phyloP scores from a whole-genome alignment of 2,113 vertebrate species.

The Australoheros scitulus region DNA sequence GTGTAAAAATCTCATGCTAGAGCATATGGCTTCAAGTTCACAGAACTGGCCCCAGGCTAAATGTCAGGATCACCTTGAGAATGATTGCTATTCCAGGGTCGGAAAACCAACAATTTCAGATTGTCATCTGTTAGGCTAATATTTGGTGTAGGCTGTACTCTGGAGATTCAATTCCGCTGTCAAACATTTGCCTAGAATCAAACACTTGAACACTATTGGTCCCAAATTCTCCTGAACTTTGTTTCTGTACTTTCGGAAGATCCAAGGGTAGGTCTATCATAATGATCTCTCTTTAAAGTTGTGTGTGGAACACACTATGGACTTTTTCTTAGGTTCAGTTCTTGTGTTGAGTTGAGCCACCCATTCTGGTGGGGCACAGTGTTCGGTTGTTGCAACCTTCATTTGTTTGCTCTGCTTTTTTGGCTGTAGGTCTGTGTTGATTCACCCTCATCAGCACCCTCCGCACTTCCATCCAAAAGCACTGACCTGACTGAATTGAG shows the following conservation, averaged over 20 bases:
- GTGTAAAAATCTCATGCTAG: neutral
- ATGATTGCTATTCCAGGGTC: slow-evolving; percentile 16
- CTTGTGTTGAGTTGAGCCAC: neutral
- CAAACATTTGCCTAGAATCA: slow-evolving; percentile 1
- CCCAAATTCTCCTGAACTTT: neutral
- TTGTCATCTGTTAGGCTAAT: slow-evolving; percentile 24
- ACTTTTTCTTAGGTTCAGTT: neutral
- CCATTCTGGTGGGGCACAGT: neutral
- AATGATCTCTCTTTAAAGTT: neutral
- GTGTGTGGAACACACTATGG: neutral
- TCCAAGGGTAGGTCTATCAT: neutral
- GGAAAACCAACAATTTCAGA: slow-evolving; percentile 4
- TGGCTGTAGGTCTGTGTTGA: slow-evolving; percentile 11
- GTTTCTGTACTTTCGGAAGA: neutral
- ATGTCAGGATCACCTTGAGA: slow-evolving; percentile 22
- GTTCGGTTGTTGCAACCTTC: slow-evolving; percentile 8
- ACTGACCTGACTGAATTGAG: neutral
- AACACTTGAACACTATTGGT: neutral
- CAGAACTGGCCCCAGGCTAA: neutral
- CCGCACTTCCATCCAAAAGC: neutral
- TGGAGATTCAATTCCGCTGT: slow-evolving; percentile 2
- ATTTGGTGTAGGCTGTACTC: slow-evolving; percentile 18
- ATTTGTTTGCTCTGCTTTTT: slow-evolving; percentile 23
- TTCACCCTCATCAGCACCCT: neutral
- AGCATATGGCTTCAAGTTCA: neutral